phyloP scores from a whole-genome alignment of 2,888 invertebrate species.

The Andrena praecox region DNA sequence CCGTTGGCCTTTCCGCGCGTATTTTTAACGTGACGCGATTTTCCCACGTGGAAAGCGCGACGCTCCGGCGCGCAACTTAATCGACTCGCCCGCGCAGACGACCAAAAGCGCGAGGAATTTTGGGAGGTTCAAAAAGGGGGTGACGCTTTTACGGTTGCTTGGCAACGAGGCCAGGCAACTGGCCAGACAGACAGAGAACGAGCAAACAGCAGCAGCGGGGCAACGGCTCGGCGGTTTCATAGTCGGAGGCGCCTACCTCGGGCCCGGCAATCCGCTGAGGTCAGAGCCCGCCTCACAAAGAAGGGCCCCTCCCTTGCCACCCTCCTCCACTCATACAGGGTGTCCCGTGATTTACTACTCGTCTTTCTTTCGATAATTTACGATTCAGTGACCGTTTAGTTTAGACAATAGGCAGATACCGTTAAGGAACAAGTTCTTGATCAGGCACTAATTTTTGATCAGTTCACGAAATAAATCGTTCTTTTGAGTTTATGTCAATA shows the following conservation, averaged over 20 bases:
- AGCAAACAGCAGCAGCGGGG: constrained; percentile 46
- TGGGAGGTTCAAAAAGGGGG: constrained; percentile 54
- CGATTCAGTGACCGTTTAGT: neutral
- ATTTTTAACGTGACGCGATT: constrained; percentile 36
- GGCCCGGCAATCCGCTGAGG: constrained; percentile 78
- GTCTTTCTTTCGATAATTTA: neutral
- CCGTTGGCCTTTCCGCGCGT: constrained; percentile 29
- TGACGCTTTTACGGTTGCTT: constrained; percentile 76
- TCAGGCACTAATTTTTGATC: too few relatives aligned
- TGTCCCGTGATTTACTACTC: neutral
- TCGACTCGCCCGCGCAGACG: constrained; percentile 1
- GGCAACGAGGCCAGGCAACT: constrained; percentile 79
- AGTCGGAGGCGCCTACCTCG: constrained; percentile 71
- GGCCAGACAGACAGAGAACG: constrained; percentile 60
- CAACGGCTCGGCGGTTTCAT: constrained; percentile 49
- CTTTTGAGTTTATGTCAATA: too few relatives aligned
- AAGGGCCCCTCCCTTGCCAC: constrained; percentile 76
- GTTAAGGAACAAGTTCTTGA: too few relatives aligned
- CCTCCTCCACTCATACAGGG: constrained; percentile 64
- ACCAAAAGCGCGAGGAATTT: constrained; percentile 53
- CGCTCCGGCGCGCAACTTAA: neutral
- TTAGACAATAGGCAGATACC: neutral
- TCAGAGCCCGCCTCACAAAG: constrained; percentile 81
- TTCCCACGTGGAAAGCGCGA: constrained; percentile 46
- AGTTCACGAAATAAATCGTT: too few relatives aligned